These are phyloP conservation scores for Terebella lapidaria DNA, from an alignment of 2,888 invertebrate genomes.

Conservation along the genomic window DNA sequence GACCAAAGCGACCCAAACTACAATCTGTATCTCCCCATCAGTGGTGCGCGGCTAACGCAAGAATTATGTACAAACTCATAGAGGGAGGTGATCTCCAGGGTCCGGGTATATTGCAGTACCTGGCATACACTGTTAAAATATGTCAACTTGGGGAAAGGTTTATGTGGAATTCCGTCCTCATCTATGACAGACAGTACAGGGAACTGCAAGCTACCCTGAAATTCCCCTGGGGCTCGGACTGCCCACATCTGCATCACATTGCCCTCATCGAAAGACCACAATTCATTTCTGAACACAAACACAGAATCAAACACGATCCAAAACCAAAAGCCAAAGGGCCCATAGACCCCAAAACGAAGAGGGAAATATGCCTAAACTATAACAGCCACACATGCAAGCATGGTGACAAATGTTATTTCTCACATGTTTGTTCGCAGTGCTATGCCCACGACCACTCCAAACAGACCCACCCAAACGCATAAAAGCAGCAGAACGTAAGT, in stretches of 20 bases:
- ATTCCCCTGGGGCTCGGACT: background rate
- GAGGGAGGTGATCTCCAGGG: background rate
- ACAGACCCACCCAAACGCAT: background rate
- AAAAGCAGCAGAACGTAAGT: too few species aligned
- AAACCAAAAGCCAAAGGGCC: too few species aligned
- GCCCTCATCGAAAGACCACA: background rate
- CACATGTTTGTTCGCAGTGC: background rate
- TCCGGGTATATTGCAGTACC: background rate
- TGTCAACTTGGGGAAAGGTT: background rate
- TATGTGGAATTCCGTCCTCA: background rate
- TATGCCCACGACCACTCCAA: background rate
- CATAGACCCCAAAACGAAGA: background rate
- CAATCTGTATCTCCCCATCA: background rate
- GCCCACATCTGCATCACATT: background rate
- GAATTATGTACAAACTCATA: background rate
- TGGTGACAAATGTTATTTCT: background rate
- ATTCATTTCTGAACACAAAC: too few species aligned
- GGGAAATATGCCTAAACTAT: background rate
- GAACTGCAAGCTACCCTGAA: constrained; percentile 1
- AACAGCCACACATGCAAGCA: background rate
- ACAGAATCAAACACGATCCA: too few species aligned
- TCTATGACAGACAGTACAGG: background rate
- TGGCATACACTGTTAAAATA: background rate
- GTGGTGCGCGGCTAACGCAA: background rate
- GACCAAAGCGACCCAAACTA: background rate